phyloP scores from a whole-genome alignment of 2,888 invertebrate species.

The Stenichneumon culpator region DNA sequence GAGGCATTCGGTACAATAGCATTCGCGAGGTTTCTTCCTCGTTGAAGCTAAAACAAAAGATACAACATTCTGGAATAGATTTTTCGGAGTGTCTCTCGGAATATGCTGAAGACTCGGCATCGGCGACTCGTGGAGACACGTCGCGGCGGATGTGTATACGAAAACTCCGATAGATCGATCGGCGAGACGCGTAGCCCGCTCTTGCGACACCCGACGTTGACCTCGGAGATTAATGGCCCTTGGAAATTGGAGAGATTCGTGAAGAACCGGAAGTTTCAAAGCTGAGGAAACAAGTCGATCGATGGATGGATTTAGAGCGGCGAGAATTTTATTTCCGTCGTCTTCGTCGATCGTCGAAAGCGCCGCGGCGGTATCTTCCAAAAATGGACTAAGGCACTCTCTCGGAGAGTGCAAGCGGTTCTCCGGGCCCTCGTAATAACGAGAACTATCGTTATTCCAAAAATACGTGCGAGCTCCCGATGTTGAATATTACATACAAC shows the following conservation, averaged over 20 bases:
- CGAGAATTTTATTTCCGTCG: slow-evolving; percentile 8
- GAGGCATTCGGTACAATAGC: neutral
- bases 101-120: neutral
- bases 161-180: slow-evolving; percentile 56
- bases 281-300: slow-evolving; percentile 1
- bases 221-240: slow-evolving; percentile 44
- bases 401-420: slow-evolving; percentile 12
- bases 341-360: slow-evolving; percentile 26
- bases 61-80: slow-evolving; percentile 21
- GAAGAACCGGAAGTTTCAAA: slow-evolving; percentile 20
- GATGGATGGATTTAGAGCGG: neutral
- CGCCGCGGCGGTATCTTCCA: slow-evolving; percentile 33
- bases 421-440: slow-evolving; percentile 38
- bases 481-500: slow-evolving; percentile 63
- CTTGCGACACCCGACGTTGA: slow-evolving; percentile 3
- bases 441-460: slow-evolving; percentile 52
- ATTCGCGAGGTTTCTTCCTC: neutral
- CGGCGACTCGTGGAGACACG: slow-evolving; percentile 6
- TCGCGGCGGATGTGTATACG: slow-evolving; percentile 19
- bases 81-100: neutral
- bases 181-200: slow-evolving; percentile 15
- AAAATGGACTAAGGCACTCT: slow-evolving; percentile 49
- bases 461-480: slow-evolving; percentile 55
- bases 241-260: slow-evolving; percentile 53
- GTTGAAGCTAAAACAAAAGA: slow-evolving; percentile 9